Conservation (phyloP, 2,797 vertebrate species). For the Ctenosaura bakeri region DNA sequence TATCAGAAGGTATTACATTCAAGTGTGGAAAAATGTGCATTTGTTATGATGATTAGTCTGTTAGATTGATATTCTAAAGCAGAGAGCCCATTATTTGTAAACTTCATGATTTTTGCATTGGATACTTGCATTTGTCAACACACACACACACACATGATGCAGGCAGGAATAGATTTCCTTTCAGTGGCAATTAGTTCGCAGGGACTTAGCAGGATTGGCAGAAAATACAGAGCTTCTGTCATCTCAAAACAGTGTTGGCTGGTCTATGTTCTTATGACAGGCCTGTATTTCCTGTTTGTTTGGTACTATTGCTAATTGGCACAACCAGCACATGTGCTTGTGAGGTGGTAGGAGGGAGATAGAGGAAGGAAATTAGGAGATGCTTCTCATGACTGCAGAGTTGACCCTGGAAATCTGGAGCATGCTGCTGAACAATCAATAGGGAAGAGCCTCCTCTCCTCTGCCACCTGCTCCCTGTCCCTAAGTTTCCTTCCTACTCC, state of each 20-base stretch:
- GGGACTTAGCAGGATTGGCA: background rate
- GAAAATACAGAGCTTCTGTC: background rate
- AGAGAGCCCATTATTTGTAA: background rate
- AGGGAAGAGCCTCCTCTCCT: no score
- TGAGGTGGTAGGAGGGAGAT: no score
- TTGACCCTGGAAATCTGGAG: no score
- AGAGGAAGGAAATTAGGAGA: no score
- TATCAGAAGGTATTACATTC: constrained; percentile 60
- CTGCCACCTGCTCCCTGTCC: no score
- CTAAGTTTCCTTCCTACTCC: no score
- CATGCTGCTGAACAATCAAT: no score
- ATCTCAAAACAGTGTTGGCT: background rate
- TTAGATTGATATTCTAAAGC: background rate
- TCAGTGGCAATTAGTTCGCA: background rate
- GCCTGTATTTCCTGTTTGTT: background rate
- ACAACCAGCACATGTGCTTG: no score
- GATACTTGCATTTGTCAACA: background rate
- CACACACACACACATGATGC: no score
- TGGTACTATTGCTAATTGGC: background rate
- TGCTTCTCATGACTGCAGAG: no score
- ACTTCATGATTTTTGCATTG: background rate
- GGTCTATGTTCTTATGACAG: background rate
- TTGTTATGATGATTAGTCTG: no score
- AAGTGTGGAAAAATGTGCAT: background rate
- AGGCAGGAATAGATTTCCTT: background rate